A percentile compares a stretch with the other conserved stretches of the same genome.
phyloP scores from a whole-genome alignment of 2,888 invertebrate genomes.

The Eupithecia subumbrata region DNA sequence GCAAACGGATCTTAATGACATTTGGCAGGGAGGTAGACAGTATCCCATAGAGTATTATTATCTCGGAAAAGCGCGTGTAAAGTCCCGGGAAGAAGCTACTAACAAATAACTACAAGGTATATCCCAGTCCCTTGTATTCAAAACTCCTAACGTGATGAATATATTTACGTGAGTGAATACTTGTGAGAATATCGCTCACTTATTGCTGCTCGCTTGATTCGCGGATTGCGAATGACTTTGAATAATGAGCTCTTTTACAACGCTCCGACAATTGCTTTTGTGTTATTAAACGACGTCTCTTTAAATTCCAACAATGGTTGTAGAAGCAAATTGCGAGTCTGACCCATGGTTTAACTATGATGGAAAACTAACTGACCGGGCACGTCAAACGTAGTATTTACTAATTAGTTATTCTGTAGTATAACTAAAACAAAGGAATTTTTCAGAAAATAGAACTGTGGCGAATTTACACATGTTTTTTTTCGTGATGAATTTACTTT shows the following conservation, averaged over 20 bases:
- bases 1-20: no score
- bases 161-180: background rate
- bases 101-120: background rate
- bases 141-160: slow-evolving; percentile 9
- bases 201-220: slow-evolving; percentile 14
- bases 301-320: background rate
- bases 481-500: no score
- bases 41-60: no score
- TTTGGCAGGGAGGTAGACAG: no score
- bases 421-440: no score
- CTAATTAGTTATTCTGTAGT: background rate
- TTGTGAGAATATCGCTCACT: slow-evolving; percentile 12
- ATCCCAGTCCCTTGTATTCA: background rate
- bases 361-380: background rate
- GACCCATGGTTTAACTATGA: background rate
- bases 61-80: no score
- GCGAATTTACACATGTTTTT: no score
- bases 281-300: background rate
- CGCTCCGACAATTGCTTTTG: background rate
- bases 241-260: slow-evolving; percentile 12
- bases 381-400: background rate
- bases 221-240: slow-evolving; percentile 1
- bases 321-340: background rate
- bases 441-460: no score
- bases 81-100: background rate